Percentiles rank a stretch among this genome's conserved stretches.
These are phyloP conservation scores for Maccullochella peelii DNA, from an alignment of 2,113 vertebrate genomes.

Conservation along the genomic window DNA sequence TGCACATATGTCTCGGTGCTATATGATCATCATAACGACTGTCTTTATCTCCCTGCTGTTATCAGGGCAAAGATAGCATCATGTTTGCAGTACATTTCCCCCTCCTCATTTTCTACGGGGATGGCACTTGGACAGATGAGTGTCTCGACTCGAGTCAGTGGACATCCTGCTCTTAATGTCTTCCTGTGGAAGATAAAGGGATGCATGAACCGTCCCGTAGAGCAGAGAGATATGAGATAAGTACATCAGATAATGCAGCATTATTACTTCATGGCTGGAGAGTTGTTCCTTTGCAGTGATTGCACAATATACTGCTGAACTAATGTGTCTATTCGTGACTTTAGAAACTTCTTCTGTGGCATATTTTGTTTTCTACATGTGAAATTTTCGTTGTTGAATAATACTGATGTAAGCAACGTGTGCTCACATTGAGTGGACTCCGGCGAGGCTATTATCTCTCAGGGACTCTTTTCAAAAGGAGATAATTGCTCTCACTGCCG, in stretches of 20 bases:
- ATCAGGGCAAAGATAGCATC: slow-evolving; percentile 53
- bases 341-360: not conserved
- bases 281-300: slow-evolving; percentile 3
- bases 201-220: slow-evolving; percentile 21
- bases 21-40: slow-evolving; percentile 8
- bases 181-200: slow-evolving; percentile 69
- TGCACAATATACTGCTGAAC: not conserved
- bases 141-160: slow-evolving; percentile 42
- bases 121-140: slow-evolving; percentile 56
- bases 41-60: slow-evolving; percentile 24
- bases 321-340: slow-evolving; percentile 4
- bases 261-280: slow-evolving; percentile 25
- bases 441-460: slow-evolving; percentile 42
- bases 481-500: slow-evolving; percentile 38
- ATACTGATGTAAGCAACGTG: slow-evolving; percentile 12
- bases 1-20: not conserved
- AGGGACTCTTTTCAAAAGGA: slow-evolving; percentile 39
- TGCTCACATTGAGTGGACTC: slow-evolving; percentile 15
- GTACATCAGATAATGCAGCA: slow-evolving; percentile 43
- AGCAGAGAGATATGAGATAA: slow-evolving; percentile 52
- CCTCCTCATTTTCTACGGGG: slow-evolving; percentile 28
- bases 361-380: slow-evolving; percentile 33
- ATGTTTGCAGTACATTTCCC: slow-evolving; percentile 48
- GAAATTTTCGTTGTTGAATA: slow-evolving; percentile 24
- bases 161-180: slow-evolving; percentile 75